phyloP scores from a whole-genome alignment of 2,113 vertebrate genomes.

The Microtus montanus region DNA sequence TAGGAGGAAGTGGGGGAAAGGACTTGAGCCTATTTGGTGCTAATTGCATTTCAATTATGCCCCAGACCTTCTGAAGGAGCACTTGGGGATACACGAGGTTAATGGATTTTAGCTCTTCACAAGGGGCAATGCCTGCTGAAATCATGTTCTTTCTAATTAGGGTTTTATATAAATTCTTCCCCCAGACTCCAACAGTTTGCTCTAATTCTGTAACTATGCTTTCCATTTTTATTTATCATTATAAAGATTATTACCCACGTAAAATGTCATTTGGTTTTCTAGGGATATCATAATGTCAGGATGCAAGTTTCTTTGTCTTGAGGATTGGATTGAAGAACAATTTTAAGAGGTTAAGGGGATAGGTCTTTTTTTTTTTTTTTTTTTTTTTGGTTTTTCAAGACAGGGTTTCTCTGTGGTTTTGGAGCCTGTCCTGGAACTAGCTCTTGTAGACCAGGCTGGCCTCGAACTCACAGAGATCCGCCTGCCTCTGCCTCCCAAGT shows the following conservation, averaged over 20 bases:
- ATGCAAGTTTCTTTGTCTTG: slow-evolving; percentile 49
- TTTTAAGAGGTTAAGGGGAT: too few species aligned
- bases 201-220: slow-evolving; percentile 69
- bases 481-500: too few species aligned
- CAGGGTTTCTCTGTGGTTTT: too few species aligned
- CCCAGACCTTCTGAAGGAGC: slow-evolving; percentile 52
- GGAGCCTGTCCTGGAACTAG: too few species aligned
- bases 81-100: slow-evolving; percentile 69
- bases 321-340: slow-evolving; percentile 52
- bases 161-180: slow-evolving; percentile 71
- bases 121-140: slow-evolving; percentile 63
- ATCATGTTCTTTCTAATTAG: slow-evolving; percentile 74
- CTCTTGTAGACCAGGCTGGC: too few species aligned
- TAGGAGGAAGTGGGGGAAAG: neutral
- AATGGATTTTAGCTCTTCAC: slow-evolving; percentile 75
- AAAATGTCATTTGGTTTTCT: slow-evolving; percentile 62
- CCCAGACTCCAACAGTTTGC: slow-evolving; percentile 64
- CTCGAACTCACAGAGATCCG: too few species aligned
- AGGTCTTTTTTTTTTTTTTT: neutral
- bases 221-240: slow-evolving; percentile 76
- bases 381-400: too few species aligned
- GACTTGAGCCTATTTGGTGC: slow-evolving; percentile 35
- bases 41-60: slow-evolving; percentile 74
- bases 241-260: slow-evolving; percentile 48
- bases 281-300: slow-evolving; percentile 19